Conservation (phyloP, 2,113 vertebrate genomes). For the Dipodomys merriami region DNA sequence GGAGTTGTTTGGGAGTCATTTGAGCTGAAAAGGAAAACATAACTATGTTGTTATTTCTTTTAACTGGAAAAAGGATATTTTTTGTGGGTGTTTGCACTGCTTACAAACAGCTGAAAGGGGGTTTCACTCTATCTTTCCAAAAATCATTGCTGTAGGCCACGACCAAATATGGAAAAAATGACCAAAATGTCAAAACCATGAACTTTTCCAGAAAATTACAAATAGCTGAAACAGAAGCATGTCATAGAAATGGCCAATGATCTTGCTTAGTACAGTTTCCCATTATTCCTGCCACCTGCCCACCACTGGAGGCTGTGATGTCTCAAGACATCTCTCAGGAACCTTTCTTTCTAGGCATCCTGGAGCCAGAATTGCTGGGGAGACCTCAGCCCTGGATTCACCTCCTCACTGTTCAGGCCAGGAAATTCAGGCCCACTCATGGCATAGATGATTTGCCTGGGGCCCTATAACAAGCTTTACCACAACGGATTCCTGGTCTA, state of each 20-base stretch:
- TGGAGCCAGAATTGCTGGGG: neutral
- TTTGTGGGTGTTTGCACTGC: constrained; percentile 74
- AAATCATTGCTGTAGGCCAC: constrained; percentile 74
- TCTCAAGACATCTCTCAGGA: constrained; percentile 1
- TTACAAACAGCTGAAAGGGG: constrained; percentile 77
- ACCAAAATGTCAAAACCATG: constrained; percentile 69
- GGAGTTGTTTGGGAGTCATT: constrained; percentile 77
- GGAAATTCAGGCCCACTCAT: neutral
- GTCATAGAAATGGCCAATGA: constrained; percentile 18
- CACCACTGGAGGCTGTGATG: neutral
- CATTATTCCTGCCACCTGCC: neutral
- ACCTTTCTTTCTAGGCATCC: constrained; percentile 1
- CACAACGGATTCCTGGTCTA: neutral
- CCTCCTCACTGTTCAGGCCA: neutral
- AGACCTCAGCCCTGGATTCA: neutral
- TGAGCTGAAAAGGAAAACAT: constrained; percentile 80
- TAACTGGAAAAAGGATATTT: constrained; percentile 78
- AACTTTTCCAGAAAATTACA: constrained; percentile 76
- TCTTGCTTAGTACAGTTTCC: neutral
- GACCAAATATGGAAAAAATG: constrained; percentile 79
- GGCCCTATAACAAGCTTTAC: neutral
- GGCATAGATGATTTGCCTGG: neutral
- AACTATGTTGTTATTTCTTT: constrained; percentile 77
- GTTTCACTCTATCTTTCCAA: constrained; percentile 77
- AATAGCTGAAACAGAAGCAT: constrained; percentile 51